Evolutionary conservation across 2,797 vertebrate species (phyloP), one percentile per base, ranked within the genome.

Genomic region (Sibirionetta formosa): DNA sequence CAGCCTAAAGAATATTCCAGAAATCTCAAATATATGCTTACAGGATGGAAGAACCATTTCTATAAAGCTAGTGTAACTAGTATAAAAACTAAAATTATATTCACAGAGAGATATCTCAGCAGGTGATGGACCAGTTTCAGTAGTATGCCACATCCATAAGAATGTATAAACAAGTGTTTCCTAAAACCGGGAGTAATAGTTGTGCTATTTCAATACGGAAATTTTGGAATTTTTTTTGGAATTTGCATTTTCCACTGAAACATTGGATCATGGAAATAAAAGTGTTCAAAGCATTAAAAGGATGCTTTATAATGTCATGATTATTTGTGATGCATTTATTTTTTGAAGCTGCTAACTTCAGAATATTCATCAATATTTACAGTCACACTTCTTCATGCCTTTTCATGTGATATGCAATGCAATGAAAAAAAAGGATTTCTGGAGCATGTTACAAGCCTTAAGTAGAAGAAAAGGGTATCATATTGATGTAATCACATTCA

Each of bases 371-470:
- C 29, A 61, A 10, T 53, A 63, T 82, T 82, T 73, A 44, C 12
- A 64, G 38, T 40, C 51, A 48, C 20, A 27, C 26, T 64, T 68
- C 22, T 40, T 73, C 36, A 51, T 10, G 66, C 4, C 9, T 82
- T 16, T 46, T 16, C 0, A 0, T 24, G 29, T 73, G 35, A 56
- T 22, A 38, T 1, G 0, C 9, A 9, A 44, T 73, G 7, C 14
- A 72, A 64, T 18, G 20, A 83, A 64, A 7, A 31, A 22, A 22
- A 27, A 29, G 18, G 51, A 31, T 69, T 86, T 75, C 24, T 65
- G 44, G 51, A 82, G 53, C 8, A 31, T 15, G 35, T 18, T 35
- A 50, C 24, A 31, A 65, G 14, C 7, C 23, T 78, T 56, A 73
- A 50, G 17, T 3, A 64, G 24, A 19, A 72, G 31, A 73, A 75